These are phyloP conservation scores for Camelus bactrianus DNA, from an alignment of 2,113 vertebrate genomes.

Conservation along the genomic window DNA sequence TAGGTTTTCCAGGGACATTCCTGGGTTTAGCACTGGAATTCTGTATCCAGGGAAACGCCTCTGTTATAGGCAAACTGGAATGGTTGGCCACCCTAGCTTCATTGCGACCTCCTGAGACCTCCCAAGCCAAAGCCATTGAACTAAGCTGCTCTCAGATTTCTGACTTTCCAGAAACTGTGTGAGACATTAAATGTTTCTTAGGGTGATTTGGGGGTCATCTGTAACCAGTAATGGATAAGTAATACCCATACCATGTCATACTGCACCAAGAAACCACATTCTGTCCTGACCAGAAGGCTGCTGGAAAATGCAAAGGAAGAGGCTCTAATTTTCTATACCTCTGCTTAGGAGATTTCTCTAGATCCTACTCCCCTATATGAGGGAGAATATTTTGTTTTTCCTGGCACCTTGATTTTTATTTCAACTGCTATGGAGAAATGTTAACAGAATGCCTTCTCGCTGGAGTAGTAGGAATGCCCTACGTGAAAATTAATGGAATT, in stretches of 20 bases:
- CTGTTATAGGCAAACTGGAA: neutral
- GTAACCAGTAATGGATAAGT: neutral
- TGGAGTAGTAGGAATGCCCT: neutral
- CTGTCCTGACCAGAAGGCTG: neutral
- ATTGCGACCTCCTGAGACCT: neutral
- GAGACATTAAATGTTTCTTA: neutral
- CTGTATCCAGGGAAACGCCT: neutral
- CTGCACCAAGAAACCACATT: neutral
- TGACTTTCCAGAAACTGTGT: neutral
- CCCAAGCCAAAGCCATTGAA: neutral
- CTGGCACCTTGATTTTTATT: constrained; percentile 18
- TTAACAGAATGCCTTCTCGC: neutral
- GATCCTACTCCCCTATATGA: neutral
- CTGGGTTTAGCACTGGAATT: neutral
- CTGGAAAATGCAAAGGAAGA: neutral
- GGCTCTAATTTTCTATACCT: neutral
- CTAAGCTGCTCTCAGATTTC: neutral
- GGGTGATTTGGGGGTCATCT: neutral
- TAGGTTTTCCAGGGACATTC: neutral
- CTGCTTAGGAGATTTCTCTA: neutral
- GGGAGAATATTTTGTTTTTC: neutral
- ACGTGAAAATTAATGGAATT: neutral
- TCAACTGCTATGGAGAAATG: neutral
- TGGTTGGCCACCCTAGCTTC: neutral
- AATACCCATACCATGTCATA: neutral